A percentile compares a stretch with the other conserved stretches of the same genome.
These are phyloP conservation scores for Heliconius hortense DNA, from an alignment of 2,888 invertebrate species.

Conservation along the genomic window DNA sequence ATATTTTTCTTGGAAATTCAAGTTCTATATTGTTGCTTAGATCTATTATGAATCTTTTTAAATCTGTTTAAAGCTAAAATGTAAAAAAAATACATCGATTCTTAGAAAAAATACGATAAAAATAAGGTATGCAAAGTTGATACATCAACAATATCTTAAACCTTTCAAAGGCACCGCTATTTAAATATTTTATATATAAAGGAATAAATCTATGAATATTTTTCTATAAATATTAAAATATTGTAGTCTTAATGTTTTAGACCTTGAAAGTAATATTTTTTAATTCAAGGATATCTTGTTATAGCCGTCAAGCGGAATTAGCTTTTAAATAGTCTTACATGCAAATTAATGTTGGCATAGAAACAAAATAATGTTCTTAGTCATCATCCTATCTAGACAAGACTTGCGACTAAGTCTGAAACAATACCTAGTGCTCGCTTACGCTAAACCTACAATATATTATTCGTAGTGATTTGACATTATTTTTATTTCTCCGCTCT, in stretches of 20 bases:
- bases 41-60: neutral
- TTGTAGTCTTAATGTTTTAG: constrained; percentile 26
- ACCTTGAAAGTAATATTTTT: constrained; percentile 35
- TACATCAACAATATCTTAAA: neutral
- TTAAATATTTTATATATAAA: constrained; percentile 4
- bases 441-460: constrained; percentile 16
- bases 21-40: neutral
- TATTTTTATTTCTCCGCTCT: too few species aligned
- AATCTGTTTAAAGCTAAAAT: neutral
- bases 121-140: neutral
- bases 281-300: constrained; percentile 34
- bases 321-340: constrained; percentile 31
- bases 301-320: constrained; percentile 24
- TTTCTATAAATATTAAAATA: constrained; percentile 19
- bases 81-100: neutral
- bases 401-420: constrained; percentile 19
- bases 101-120: neutral
- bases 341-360: constrained; percentile 31
- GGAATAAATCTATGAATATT: neutral
- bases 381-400: constrained; percentile 21
- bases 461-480: neutral
- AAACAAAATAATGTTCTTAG: constrained; percentile 27
- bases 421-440: constrained; percentile 11
- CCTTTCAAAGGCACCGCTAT: neutral
- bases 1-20: neutral